Conservation (phyloP, 2,113 vertebrate genomes). For the Heterotilapia buettikoferi region DNA sequence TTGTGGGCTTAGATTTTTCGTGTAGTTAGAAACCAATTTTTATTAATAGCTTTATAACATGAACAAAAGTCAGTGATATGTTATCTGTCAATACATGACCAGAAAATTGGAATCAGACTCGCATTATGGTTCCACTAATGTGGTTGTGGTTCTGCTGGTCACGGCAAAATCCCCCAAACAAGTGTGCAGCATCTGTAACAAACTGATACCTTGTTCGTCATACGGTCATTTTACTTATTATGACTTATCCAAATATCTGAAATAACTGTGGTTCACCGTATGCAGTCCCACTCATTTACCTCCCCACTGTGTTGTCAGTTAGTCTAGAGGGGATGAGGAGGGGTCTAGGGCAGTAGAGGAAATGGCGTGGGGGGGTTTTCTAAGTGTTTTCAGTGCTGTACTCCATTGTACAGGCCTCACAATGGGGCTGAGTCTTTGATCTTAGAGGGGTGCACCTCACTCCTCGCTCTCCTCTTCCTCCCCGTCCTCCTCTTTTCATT, state of each 20-base stretch:
- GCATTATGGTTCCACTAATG: background rate
- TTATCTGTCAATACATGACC: background rate
- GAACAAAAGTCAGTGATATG: background rate
- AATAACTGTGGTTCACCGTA: conserved; percentile 18
- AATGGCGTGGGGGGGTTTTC: background rate
- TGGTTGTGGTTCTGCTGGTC: background rate
- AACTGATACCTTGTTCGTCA: background rate
- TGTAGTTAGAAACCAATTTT: background rate
- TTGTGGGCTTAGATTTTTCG: background rate
- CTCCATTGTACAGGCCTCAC: conserved; percentile 66
- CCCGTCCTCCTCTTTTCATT: background rate
- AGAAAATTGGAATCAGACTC: background rate
- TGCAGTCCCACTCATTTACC: conserved; percentile 3
- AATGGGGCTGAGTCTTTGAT: conserved; percentile 70
- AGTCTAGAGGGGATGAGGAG: background rate
- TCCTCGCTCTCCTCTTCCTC: background rate
- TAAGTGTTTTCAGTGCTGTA: conserved; percentile 24
- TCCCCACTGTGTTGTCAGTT: conserved; percentile 47
- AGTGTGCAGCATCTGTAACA: background rate
- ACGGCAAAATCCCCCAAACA: background rate
- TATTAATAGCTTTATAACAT: background rate
- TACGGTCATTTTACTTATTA: background rate
- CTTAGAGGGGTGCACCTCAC: conserved; percentile 42
- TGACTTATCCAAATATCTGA: background rate
- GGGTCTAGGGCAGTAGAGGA: background rate